Evolutionary conservation across 1,140 invertebrate genomes (phyloP).

Genomic region (Pachyrhynchus sulphureomaculatus): DNA sequence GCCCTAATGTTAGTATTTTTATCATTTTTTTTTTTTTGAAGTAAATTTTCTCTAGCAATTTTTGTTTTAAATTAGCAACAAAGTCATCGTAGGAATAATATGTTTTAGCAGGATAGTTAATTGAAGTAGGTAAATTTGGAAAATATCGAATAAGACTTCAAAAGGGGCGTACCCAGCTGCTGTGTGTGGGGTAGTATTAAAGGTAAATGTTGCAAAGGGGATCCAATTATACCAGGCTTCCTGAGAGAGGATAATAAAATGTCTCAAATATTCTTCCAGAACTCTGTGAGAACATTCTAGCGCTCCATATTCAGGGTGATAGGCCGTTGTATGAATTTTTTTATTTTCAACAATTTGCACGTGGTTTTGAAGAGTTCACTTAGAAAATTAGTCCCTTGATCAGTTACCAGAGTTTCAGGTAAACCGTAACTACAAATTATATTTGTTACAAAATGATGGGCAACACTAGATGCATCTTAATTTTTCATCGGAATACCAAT

Average conservation of each 20-base stretch:
- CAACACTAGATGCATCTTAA: slow-evolving; percentile 34
- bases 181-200: slow-evolving; percentile 38
- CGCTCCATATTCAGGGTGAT: slow-evolving; percentile 38
- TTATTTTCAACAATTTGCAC: slow-evolving; percentile 40
- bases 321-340: slow-evolving; percentile 39
- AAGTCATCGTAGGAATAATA: neutral
- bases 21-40: slow-evolving; percentile 3
- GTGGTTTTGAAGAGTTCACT: slow-evolving; percentile 38
- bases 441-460: slow-evolving; percentile 32
- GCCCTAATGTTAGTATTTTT: neutral
- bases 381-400: slow-evolving; percentile 43
- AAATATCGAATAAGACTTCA: slow-evolving; percentile 24
- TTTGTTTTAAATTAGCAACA: neutral
- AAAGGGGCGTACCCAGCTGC: slow-evolving; percentile 40
- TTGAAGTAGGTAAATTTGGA: neutral
- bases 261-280: slow-evolving; percentile 25
- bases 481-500: slow-evolving; percentile 34
- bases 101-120: neutral
- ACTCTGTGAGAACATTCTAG: slow-evolving; percentile 34
- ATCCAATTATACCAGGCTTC: slow-evolving; percentile 47
- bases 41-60: slow-evolving; percentile 1
- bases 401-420: slow-evolving; percentile 41
- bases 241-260: slow-evolving; percentile 31
- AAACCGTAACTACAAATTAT: slow-evolving; percentile 38
- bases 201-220: slow-evolving; percentile 25